Evolutionary conservation across 2,888 invertebrate species (phyloP).

Genomic region (Mythimna lalbum): DNA sequence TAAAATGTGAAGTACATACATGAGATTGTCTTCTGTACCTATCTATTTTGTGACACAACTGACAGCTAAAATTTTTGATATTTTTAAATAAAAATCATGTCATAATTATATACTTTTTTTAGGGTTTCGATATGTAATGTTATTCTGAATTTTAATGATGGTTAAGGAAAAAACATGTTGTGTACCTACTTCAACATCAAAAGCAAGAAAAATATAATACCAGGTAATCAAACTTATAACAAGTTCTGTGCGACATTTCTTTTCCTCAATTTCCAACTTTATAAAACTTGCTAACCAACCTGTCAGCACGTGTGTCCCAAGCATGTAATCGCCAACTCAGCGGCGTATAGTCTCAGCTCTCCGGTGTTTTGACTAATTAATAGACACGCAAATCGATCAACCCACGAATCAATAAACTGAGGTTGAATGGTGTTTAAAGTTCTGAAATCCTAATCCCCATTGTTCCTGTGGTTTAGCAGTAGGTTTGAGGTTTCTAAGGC

Average conservation of each 20-base stretch:
- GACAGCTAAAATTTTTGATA: too few species aligned
- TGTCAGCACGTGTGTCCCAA: slow-evolving; percentile 34
- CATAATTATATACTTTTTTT: too few species aligned
- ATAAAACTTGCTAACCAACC: slow-evolving; percentile 31
- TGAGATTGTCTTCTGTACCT: too few species aligned
- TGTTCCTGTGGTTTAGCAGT: slow-evolving; percentile 44
- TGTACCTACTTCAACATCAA: background rate
- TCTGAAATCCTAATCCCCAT: slow-evolving; percentile 30
- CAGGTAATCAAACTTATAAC: slow-evolving; percentile 19
- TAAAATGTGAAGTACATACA: too few species aligned
- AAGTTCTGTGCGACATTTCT: slow-evolving; percentile 19
- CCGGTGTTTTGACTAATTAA: slow-evolving; percentile 53
- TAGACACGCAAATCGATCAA: slow-evolving; percentile 43
- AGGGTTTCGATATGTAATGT: too few species aligned
- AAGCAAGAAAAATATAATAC: background rate
- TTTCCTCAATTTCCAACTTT: background rate
- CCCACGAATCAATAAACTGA: slow-evolving; percentile 35
- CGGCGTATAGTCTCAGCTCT: slow-evolving; percentile 16
- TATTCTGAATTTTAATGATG: background rate
- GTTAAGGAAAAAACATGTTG: background rate
- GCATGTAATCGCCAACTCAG: slow-evolving; percentile 29
- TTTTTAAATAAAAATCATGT: too few species aligned
- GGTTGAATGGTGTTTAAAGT: slow-evolving; percentile 50
- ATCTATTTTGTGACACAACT: too few species aligned
- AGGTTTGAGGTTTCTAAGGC: slow-evolving; percentile 46